Percentiles rank a stretch among this genome's conserved stretches.
Conservation (phyloP, 2,113 vertebrate genomes). For the Octodon degus region DNA sequence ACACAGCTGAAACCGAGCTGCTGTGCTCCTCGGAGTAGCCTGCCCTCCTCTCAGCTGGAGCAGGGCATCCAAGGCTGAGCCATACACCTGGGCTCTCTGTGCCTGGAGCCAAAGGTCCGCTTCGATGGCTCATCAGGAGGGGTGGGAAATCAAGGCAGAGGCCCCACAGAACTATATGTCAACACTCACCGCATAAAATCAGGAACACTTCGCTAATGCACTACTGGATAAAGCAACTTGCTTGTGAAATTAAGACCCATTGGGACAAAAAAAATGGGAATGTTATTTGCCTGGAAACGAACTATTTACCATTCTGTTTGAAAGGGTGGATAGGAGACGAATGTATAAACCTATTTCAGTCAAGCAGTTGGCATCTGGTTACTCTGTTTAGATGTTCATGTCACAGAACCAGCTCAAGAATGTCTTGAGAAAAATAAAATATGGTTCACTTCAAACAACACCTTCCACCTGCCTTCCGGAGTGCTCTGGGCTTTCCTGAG, state of each 20-base stretch:
- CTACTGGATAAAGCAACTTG: slow-evolving; percentile 81
- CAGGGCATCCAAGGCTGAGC: not conserved
- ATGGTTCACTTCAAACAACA: slow-evolving; percentile 88
- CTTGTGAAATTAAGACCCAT: slow-evolving; percentile 80
- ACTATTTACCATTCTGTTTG: slow-evolving; percentile 80
- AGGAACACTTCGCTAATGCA: slow-evolving; percentile 83
- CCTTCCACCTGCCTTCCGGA: slow-evolving; percentile 84
- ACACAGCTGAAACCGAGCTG: not conserved
- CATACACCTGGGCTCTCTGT: not conserved
- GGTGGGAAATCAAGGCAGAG: not conserved
- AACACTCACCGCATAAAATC: slow-evolving; percentile 83
- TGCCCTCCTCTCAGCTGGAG: not conserved
- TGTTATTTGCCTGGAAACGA: slow-evolving; percentile 76
- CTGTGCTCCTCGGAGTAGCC: not conserved
- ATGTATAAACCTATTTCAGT: slow-evolving; percentile 77
- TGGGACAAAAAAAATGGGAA: slow-evolving; percentile 70
- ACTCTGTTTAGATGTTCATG: slow-evolving; percentile 85
- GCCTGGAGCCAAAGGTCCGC: not conserved
- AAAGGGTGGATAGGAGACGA: slow-evolving; percentile 59
- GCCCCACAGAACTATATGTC: not conserved
- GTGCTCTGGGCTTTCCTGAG: slow-evolving; percentile 71
- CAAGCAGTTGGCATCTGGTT: slow-evolving; percentile 79
- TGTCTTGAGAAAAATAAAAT: slow-evolving; percentile 84
- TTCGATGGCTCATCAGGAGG: not conserved
- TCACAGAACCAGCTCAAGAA: slow-evolving; percentile 84